These are phyloP conservation scores for Lasioglossum baleicum DNA, from an alignment of 1,140 invertebrate genomes.

Conservation along the genomic window DNA sequence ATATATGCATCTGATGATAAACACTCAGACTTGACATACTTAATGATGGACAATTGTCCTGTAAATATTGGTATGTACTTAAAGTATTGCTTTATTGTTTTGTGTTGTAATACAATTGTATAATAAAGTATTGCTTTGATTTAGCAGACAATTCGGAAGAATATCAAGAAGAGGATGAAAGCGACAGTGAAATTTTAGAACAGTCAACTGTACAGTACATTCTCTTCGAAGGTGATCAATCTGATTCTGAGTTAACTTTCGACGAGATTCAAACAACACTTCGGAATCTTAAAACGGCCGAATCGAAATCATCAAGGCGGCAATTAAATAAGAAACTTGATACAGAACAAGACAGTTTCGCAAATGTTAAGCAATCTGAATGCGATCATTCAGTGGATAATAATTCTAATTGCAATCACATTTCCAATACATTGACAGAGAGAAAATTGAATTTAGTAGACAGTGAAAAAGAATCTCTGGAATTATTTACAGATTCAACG, in stretches of 20 bases:
- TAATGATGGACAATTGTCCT: constrained; percentile 57
- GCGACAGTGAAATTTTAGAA: constrained; percentile 68
- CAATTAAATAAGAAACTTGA: constrained; percentile 8
- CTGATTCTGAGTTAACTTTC: constrained; percentile 76
- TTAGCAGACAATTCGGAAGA: constrained; percentile 34
- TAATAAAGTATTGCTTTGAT: constrained; percentile 1
- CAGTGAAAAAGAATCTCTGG: constrained; percentile 48
- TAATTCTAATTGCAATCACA: constrained; percentile 10
- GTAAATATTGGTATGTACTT: constrained; percentile 53
- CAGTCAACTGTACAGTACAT: constrained; percentile 77
- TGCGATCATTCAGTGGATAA: not conserved
- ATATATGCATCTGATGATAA: constrained; percentile 39
- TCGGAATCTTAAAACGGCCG: constrained; percentile 50
- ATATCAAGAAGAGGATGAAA: constrained; percentile 48
- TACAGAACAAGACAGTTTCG: not conserved
- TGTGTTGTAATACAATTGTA: not conserved
- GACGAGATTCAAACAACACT: constrained; percentile 73
- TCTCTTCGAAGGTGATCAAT: constrained; percentile 69
- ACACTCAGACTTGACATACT: constrained; percentile 51
- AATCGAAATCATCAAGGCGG: constrained; percentile 11
- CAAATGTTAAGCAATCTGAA: not conserved
- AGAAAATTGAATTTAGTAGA: constrained; percentile 42
- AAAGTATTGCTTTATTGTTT: constrained; percentile 4
- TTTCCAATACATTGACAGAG: constrained; percentile 14
- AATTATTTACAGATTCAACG: constrained; percentile 30